Evolutionary conservation across 2,888 invertebrate species (phyloP).

Genomic region (Philereme transversata): DNA sequence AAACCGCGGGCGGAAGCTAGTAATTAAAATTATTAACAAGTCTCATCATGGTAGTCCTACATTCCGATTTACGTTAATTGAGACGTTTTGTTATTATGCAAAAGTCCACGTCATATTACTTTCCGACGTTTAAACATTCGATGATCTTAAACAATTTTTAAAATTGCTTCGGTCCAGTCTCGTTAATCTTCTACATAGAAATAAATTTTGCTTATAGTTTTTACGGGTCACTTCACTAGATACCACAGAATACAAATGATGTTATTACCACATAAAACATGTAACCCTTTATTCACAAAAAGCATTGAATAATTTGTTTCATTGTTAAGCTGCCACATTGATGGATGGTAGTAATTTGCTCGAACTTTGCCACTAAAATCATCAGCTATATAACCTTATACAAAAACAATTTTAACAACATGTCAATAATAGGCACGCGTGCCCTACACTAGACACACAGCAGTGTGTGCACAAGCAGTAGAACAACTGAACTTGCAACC

Average conservation of each 20-base stretch:
- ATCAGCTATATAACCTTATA: conserved; percentile 24
- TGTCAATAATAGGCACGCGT: conserved; percentile 52
- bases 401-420: conserved; percentile 36
- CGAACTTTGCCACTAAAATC: conserved; percentile 29
- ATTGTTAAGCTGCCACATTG: conserved; percentile 24
- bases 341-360: conserved; percentile 27
- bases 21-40: no score
- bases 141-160: no score
- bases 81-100: no score
- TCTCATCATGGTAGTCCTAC: no score
- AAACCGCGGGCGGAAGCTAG: no score
- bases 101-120: no score
- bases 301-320: conserved; percentile 27
- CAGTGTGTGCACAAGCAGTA: conserved; percentile 26
- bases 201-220: no score
- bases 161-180: no score
- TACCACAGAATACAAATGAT: no score
- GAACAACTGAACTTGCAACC: not conserved
- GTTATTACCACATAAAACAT: conserved; percentile 17
- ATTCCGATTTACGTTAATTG: no score
- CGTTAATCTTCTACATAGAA: no score
- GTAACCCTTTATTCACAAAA: conserved; percentile 12
- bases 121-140: no score
- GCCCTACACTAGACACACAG: conserved; percentile 24
- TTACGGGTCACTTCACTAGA: not conserved